These are phyloP conservation scores for Pandemis corylana DNA, from an alignment of 2,888 invertebrate genomes.

Conservation along the genomic window DNA sequence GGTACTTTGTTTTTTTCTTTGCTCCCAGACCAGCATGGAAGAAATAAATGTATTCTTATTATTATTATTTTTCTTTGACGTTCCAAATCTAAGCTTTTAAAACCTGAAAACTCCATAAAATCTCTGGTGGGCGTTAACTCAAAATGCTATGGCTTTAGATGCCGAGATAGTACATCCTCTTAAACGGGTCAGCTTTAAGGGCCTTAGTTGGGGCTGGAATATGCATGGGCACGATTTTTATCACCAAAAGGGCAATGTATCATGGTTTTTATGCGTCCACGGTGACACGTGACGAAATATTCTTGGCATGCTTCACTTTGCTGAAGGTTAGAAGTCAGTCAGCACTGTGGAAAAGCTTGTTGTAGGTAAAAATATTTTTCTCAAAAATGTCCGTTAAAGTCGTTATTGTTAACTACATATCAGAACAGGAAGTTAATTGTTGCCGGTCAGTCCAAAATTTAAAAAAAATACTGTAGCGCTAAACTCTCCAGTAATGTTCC, in stretches of 20 bases:
- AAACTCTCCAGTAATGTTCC: too few species aligned
- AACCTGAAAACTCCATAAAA: neutral
- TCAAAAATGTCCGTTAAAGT: too few species aligned
- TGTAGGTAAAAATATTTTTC: neutral
- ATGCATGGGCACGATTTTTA: constrained; percentile 37
- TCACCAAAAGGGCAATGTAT: constrained; percentile 35
- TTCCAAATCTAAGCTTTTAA: too few species aligned
- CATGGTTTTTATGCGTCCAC: constrained; percentile 20
- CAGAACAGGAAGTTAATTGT: too few species aligned
- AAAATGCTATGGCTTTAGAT: neutral
- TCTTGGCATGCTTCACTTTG: neutral
- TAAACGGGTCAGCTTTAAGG: constrained; percentile 26
- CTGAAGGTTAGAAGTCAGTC: neutral
- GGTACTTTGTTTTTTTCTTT: too few species aligned
- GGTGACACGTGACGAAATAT: constrained; percentile 30
- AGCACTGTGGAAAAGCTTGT: neutral
- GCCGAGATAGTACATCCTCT: neutral
- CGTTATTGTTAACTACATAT: too few species aligned
- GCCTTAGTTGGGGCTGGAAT: constrained; percentile 22
- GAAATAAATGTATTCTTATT: too few species aligned
- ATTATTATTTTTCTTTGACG: too few species aligned
- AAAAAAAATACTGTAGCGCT: too few species aligned
- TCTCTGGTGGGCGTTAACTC: neutral
- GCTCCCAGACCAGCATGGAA: too few species aligned
- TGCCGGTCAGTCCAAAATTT: too few species aligned